Conservation (phyloP, 2,113 vertebrate species). For the Periophthalmus modestus region DNA sequence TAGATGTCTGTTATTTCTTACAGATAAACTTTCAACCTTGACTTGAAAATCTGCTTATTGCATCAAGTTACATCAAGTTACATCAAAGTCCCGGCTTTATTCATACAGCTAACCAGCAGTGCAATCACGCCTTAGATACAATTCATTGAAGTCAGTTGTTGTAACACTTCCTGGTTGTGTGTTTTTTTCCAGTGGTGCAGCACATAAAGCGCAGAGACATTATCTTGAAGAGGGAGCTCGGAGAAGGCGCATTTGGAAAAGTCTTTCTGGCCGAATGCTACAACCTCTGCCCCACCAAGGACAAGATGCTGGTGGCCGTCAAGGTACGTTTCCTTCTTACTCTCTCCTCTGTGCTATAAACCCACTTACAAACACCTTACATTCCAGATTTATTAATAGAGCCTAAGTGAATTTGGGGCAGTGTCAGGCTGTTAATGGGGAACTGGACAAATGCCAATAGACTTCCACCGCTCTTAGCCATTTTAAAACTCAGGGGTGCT, state of each 20-base stretch:
- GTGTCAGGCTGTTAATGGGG: conserved; percentile 6
- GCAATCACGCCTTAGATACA: background rate
- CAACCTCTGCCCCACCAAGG: conserved; percentile 95
- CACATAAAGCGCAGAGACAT: conserved; percentile 98
- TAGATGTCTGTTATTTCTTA: too few relatives aligned
- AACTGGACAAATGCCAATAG: conserved; percentile 6
- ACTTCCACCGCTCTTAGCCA: background rate
- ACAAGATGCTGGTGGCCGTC: conserved; percentile 87
- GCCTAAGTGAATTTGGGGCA: conserved; percentile 9
- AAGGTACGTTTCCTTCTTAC: conserved; percentile 48
- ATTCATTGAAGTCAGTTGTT: background rate
- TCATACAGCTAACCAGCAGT: too few relatives aligned
- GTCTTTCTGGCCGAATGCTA: conserved; percentile 99
- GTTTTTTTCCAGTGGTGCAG: conserved; percentile 85
- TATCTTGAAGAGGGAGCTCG: conserved; percentile 95
- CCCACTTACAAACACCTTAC: background rate
- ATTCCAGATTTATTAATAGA: conserved; percentile 10
- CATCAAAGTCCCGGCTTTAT: too few relatives aligned
- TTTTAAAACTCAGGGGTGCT: conserved; percentile 6
- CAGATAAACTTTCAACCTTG: too few relatives aligned
- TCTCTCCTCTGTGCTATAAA: conserved; percentile 4
- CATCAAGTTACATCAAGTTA: too few relatives aligned
- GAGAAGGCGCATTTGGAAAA: conserved; percentile 98
- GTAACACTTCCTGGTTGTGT: background rate
- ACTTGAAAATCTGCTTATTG: too few relatives aligned